Conservation (phyloP, 53 echinoderm and acorn worm genomes). For the Actinopyga echinites region DNA sequence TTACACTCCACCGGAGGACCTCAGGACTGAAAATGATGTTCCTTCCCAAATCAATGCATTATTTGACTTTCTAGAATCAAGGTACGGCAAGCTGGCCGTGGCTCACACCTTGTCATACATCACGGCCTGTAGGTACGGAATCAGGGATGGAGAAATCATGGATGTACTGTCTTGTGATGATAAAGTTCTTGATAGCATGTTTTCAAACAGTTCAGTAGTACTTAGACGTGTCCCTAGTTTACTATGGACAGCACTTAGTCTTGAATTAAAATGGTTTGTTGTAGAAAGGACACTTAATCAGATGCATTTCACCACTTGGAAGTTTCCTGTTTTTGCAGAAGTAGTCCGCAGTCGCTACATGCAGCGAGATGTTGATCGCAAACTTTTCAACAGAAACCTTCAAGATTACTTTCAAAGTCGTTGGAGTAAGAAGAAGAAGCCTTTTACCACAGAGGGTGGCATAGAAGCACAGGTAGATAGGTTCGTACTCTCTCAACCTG, state of each 20-base stretch:
- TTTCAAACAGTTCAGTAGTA: conserved; percentile 56
- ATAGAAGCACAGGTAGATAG: conserved; percentile 81
- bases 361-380: conserved; percentile 47
- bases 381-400: conserved; percentile 71
- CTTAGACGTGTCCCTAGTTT: conserved; percentile 74
- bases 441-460: conserved; percentile 82
- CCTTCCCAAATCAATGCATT: conserved; percentile 64
- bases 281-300: conserved; percentile 61
- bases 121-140: conserved; percentile 70
- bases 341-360: conserved; percentile 72
- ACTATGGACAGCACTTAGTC: conserved; percentile 83
- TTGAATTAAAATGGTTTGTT: conserved; percentile 76
- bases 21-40: conserved; percentile 59
- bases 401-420: conserved; percentile 84
- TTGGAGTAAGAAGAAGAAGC: conserved; percentile 93
- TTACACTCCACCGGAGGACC: conserved; percentile 57
- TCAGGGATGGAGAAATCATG: conserved; percentile 90
- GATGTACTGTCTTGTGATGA: conserved; percentile 92
- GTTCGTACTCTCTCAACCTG: conserved; percentile 68
- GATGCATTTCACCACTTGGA: conserved; percentile 69
- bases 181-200: conserved; percentile 74
- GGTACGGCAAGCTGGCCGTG: conserved; percentile 79
- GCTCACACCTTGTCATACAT: conserved; percentile 63
- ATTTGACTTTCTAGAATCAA: conserved; percentile 71
- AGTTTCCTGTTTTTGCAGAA: conserved; percentile 68